A percentile compares a stretch with the other conserved stretches of the same genome.
phyloP scores from a whole-genome alignment of 2,113 vertebrate genomes.

The Actenoides hombroni region DNA sequence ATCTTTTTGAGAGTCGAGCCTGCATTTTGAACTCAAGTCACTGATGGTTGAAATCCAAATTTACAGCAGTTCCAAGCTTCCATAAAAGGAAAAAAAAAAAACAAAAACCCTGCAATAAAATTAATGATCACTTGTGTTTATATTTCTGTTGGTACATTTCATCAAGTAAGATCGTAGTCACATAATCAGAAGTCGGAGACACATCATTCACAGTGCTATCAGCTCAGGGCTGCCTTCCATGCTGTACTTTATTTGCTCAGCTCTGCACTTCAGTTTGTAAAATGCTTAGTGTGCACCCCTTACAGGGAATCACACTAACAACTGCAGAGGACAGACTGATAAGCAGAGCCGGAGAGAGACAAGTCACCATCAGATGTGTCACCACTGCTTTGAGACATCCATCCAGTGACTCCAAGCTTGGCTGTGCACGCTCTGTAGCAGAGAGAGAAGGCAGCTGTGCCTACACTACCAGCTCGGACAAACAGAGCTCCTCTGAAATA shows the following conservation, averaged over 20 bases:
- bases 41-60: constrained; percentile 36
- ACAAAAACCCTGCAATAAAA: background rate
- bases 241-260: background rate
- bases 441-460: background rate
- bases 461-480: background rate
- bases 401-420: background rate
- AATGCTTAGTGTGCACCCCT: background rate
- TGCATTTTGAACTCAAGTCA: constrained; percentile 31
- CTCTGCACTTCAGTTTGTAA: background rate
- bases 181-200: background rate
- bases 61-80: constrained; percentile 32
- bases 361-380: background rate
- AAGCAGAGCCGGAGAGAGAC: background rate
- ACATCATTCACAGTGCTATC: background rate
- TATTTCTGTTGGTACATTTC: constrained; percentile 48
- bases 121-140: constrained; percentile 41
- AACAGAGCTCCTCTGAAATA: background rate
- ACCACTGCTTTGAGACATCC: fast-evolving
- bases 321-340: background rate
- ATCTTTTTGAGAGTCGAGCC: constrained; percentile 25
- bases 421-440: background rate
- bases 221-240: background rate
- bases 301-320: background rate
- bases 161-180: constrained; percentile 17
- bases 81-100: constrained; percentile 2